These are phyloP conservation scores for Notarius quadriscutis DNA, from an alignment of 2,113 vertebrate genomes.

Conservation along the genomic window DNA sequence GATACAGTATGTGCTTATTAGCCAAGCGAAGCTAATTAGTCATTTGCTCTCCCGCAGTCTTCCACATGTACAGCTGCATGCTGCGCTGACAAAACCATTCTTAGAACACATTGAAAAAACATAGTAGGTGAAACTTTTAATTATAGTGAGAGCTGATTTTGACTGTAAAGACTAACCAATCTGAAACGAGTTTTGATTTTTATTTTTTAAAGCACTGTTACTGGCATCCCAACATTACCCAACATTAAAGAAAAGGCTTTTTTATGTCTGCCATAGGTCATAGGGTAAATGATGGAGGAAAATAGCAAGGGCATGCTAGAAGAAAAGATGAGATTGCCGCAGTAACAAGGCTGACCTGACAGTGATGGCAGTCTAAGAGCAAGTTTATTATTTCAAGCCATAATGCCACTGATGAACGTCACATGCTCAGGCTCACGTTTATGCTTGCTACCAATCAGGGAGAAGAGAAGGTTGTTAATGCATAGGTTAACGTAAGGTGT, in stretches of 20 bases:
- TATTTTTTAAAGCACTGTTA: not conserved
- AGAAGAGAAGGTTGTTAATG: not conserved
- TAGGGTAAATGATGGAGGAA: not conserved
- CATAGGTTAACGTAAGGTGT: not conserved
- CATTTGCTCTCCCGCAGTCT: not conserved
- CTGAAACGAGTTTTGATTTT: too few relatives aligned
- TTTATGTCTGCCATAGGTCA: not conserved
- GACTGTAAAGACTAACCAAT: not conserved
- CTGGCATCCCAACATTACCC: not conserved
- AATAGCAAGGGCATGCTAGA: not conserved
- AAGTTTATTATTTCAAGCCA: slow-evolving; percentile 41
- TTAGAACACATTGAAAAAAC: not conserved
- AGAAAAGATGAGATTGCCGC: slow-evolving; percentile 16
- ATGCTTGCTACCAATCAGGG: not conserved
- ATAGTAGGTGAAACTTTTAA: not conserved
- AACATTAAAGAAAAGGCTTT: not conserved
- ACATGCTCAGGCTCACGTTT: not conserved
- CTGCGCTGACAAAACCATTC: not conserved
- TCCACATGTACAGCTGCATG: not conserved
- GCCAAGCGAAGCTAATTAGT: slow-evolving; percentile 36
- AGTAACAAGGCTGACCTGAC: slow-evolving; percentile 28
- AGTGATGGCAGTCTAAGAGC: slow-evolving; percentile 31
- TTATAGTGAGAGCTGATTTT: not conserved
- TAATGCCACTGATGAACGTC: slow-evolving; percentile 34
- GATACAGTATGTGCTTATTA: slow-evolving; percentile 14